Evolutionary conservation across 2,888 invertebrate genomes (phyloP), one percentile per base, ranked within the genome.

Genomic region (Clivina fossor): DNA sequence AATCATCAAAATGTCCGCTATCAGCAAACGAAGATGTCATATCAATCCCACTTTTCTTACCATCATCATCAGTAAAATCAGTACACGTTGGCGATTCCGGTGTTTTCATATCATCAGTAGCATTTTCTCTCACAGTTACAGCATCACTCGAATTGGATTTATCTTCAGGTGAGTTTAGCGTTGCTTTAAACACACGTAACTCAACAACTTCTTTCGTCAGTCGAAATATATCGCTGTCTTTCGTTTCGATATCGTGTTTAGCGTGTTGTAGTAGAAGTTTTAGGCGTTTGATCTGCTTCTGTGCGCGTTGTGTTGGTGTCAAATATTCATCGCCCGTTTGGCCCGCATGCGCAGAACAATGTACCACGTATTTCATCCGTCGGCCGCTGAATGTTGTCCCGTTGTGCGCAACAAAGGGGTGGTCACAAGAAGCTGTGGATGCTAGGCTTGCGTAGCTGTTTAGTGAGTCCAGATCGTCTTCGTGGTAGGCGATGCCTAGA

Each of bases 221-320:
- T 40, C 78, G 82, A 62, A 85, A 79, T 65, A 92, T 90, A 74
- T 92, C 90, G 67, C 84, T 84, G 66, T 92, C 90, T 71, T 90
- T 90, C 60, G 85, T 84, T 57, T 89, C 88, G 51, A 91, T 77
- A 66, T 89, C 87, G 65, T 83, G 83, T 58, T 84, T 85, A 7
- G 90, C 88, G 64, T 87, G 84, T 59, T 80, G 80, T 40, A 91
- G 77, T 3, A 90, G 74, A 57, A 80, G 79, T 76, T 88, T 85
- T 18, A 92, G 80, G 56, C 86, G 82, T 58, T 86, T 80, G 28
- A 93, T 85, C 72, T 91, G 90, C 63, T 85, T 80, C 66, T 90
- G 87, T 7, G 90, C 90, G 58, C 92, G 78, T 71, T 93, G 93
- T 1, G 92, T 93, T 9, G 93, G 93, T 47, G 93, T 93, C 56